These are phyloP conservation scores for Odontesthes bonariensis DNA, from an alignment of 2,113 vertebrate genomes.

Conservation along the genomic window DNA sequence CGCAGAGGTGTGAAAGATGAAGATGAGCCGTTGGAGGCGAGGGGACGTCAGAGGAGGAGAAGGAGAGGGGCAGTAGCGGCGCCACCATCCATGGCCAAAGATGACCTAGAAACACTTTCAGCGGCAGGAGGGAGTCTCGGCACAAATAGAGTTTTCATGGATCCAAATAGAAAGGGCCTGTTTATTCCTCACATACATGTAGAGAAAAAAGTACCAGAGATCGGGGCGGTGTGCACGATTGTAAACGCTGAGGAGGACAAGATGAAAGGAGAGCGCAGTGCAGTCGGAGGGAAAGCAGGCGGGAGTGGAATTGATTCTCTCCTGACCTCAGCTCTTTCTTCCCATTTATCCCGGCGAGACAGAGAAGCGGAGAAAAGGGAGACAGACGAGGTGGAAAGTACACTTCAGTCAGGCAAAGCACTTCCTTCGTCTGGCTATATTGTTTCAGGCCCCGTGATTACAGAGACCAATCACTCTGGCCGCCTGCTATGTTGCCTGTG, in stretches of 20 bases:
- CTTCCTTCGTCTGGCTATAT: slow-evolving; percentile 93
- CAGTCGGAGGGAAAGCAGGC: slow-evolving; percentile 69
- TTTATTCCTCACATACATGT: slow-evolving; percentile 98
- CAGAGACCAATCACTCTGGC: slow-evolving; percentile 91
- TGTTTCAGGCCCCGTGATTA: slow-evolving; percentile 92
- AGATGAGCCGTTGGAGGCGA: slow-evolving; percentile 75
- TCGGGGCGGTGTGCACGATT: slow-evolving; percentile 94
- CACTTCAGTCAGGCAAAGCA: slow-evolving; percentile 88
- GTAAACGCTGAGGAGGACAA: slow-evolving; percentile 95
- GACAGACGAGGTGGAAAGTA: slow-evolving; percentile 74
- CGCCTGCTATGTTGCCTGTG: slow-evolving; percentile 96
- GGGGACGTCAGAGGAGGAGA: slow-evolving; percentile 75
- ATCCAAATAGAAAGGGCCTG: slow-evolving; percentile 72
- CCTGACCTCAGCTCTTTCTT: slow-evolving; percentile 68
- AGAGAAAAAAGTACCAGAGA: slow-evolving; percentile 92
- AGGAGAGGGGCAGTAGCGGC: slow-evolving; percentile 61
- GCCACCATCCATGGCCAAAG: slow-evolving; percentile 60
- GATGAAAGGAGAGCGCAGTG: slow-evolving; percentile 77
- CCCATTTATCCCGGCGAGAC: slow-evolving; percentile 78
- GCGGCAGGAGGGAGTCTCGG: slow-evolving; percentile 46
- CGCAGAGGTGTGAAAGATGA: slow-evolving; percentile 86
- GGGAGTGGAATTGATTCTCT: slow-evolving; percentile 69
- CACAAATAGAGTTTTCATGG: slow-evolving; percentile 54
- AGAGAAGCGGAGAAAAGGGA: slow-evolving; percentile 77
- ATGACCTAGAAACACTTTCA: slow-evolving; percentile 68